Base-by-base conservation (phyloP, 2,888 invertebrate species). In the Apodemia zela region DNA sequence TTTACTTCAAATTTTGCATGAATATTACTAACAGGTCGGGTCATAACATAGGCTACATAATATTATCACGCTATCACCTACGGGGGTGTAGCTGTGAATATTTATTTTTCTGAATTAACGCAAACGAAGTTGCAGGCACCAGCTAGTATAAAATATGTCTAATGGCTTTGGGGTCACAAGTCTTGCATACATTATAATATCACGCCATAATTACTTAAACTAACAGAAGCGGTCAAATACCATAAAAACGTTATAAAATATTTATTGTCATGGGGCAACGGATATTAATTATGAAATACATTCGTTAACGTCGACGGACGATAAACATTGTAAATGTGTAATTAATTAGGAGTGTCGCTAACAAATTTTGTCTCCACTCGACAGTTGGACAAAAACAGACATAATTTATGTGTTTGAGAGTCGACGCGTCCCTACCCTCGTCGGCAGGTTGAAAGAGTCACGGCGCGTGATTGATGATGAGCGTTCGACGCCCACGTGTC, bases 401-500 rank as follows among this genome's bases (percentile, higher is more conserved):
- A 73, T 86, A 85, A 89, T 87, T 88, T 88, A 89, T 86, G 81
- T 81, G 76, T 67, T 65, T 61, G 66, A 67, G 64, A 63, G 65
- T 63, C 66, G 77, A 75, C 84, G 84, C 84, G 84, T 77, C 83
- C 81, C 83, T 84, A 75, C 69, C 69, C 63, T 70, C 73, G 71
- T 73, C 87, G 87, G 87, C 89, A 87, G 89, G 89, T 90, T 89
- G 89, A 90, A 89, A 90, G 90, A 90, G 89, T 88, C 89, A 87
- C 82, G 84, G 73, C 74, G 81, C 74, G 87, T 89, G 91, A 90
- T 91, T 88, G 89, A 90, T 89, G 89, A 82, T 81, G 78, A 78
- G 77, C 73, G 74, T 73, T 73, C 73, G 75, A 83, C 84, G 80
- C 88, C 87, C 82, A 85, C 87, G 77, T 77, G 77, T 73, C 77